Conservation (phyloP, 1,140 invertebrate genomes). For the Frieseomelitta varia region DNA sequence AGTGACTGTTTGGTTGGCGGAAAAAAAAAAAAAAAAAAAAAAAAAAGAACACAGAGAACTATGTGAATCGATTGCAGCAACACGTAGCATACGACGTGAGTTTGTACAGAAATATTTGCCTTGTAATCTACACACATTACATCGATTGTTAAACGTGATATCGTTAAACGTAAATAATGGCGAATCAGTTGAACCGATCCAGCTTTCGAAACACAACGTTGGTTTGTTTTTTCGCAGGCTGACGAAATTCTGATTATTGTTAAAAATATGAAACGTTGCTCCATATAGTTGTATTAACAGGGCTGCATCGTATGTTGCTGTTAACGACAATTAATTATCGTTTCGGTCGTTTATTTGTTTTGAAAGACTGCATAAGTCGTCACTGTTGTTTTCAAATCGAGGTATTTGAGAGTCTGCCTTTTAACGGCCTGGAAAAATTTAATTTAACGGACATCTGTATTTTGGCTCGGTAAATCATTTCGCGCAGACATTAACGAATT, state of each 20-base stretch:
- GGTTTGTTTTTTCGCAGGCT: background rate
- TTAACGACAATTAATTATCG: conserved; percentile 33
- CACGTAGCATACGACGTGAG: background rate
- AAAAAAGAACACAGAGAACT: too few species aligned
- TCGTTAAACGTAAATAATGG: background rate
- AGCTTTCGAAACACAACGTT: background rate
- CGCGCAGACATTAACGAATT: too few species aligned
- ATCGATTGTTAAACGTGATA: background rate
- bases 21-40: too few species aligned
- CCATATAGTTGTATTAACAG: background rate
- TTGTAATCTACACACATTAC: background rate
- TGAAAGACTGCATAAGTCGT: too few species aligned
- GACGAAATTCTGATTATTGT: background rate
- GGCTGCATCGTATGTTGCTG: background rate
- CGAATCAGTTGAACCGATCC: background rate
- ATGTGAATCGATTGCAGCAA: background rate
- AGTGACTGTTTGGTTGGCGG: background rate
- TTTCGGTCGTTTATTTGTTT: background rate
- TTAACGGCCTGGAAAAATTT: too few species aligned
- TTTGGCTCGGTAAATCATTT: too few species aligned
- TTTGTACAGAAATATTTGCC: background rate
- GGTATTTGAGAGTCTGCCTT: too few species aligned
- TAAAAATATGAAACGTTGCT: background rate
- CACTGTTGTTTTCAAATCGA: too few species aligned
- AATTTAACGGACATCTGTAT: too few species aligned